Conservation (phyloP, 2,113 vertebrate genomes). For the Jaculus jaculus region DNA sequence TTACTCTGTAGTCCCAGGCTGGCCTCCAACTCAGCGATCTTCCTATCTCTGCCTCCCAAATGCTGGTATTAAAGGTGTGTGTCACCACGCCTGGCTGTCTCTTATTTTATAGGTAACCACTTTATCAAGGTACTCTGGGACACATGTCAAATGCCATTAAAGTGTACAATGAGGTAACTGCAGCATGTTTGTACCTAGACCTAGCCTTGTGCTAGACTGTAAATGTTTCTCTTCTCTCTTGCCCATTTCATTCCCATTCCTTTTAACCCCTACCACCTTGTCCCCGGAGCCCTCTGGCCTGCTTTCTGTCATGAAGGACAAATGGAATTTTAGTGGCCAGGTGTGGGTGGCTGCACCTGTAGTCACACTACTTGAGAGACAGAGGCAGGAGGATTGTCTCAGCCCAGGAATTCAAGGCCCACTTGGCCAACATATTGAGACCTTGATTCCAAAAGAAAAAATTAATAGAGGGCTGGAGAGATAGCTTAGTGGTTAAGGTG, state of each 20-base stretch:
- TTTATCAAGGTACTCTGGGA: not conserved
- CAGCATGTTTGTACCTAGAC: not conserved
- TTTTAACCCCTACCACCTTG: not conserved
- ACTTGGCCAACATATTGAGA: not conserved
- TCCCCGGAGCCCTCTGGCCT: not conserved
- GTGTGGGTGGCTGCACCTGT: too few species aligned
- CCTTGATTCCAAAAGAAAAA: not conserved
- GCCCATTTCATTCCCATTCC: not conserved
- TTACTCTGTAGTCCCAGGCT: too few species aligned
- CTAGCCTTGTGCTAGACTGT: not conserved
- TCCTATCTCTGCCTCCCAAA: too few species aligned
- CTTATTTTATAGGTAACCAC: not conserved
- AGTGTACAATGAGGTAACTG: too few species aligned
- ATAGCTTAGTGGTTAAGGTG: too few species aligned
- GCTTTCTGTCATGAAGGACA: not conserved
- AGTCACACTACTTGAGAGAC: not conserved
- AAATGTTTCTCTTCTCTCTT: too few species aligned
- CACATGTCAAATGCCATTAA: not conserved
- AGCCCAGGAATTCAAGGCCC: not conserved
- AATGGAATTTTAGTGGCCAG: too few species aligned
- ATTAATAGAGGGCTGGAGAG: too few species aligned
- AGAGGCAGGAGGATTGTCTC: not conserved
- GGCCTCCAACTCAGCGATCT: too few species aligned
- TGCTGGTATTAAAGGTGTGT: too few species aligned
- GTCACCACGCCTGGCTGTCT: too few species aligned